A percentile compares a stretch with the other conserved stretches of the same genome.
Conservation (phyloP, 1,140 invertebrate species). For the Papilio polytes region DNA sequence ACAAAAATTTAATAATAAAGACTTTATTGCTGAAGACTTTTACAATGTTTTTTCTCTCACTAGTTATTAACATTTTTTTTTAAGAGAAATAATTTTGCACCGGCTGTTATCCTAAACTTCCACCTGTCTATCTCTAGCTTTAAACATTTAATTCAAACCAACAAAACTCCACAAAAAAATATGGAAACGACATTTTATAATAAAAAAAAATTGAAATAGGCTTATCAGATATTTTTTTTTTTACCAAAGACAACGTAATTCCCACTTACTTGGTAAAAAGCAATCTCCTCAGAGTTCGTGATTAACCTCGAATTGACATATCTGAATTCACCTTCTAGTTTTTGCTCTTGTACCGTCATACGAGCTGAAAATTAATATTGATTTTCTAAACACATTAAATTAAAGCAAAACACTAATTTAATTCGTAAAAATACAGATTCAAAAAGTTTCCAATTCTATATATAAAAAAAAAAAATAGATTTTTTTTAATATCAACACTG, state of each 20-base stretch:
- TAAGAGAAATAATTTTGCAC: too few species aligned
- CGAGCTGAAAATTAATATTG: slow-evolving; percentile 70
- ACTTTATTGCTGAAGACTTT: too few species aligned
- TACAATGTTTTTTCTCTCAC: too few species aligned
- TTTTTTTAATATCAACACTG: not conserved
- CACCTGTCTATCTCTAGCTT: too few species aligned
- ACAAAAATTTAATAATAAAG: slow-evolving; percentile 48
- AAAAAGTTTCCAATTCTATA: not conserved
- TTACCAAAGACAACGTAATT: not conserved
- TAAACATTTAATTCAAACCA: too few species aligned
- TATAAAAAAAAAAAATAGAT: slow-evolving; percentile 18
- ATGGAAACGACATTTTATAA: too few species aligned
- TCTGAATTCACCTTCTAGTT: slow-evolving; percentile 98
- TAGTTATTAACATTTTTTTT: too few species aligned
- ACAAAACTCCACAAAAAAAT: too few species aligned
- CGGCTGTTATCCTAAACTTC: too few species aligned
- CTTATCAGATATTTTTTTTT: too few species aligned
- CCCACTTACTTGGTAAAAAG: slow-evolving; percentile 91
- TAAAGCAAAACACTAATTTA: not conserved
- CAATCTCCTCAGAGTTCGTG: slow-evolving; percentile 98
- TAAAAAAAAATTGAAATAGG: too few species aligned
- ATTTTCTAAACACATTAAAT: slow-evolving; percentile 15
- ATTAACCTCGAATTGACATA: slow-evolving; percentile 98
- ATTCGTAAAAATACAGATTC: slow-evolving; percentile 26
- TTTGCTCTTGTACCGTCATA: slow-evolving; percentile 97